phyloP scores from a whole-genome alignment of 2,888 invertebrate genomes.

The Cryptocephalus moraei region DNA sequence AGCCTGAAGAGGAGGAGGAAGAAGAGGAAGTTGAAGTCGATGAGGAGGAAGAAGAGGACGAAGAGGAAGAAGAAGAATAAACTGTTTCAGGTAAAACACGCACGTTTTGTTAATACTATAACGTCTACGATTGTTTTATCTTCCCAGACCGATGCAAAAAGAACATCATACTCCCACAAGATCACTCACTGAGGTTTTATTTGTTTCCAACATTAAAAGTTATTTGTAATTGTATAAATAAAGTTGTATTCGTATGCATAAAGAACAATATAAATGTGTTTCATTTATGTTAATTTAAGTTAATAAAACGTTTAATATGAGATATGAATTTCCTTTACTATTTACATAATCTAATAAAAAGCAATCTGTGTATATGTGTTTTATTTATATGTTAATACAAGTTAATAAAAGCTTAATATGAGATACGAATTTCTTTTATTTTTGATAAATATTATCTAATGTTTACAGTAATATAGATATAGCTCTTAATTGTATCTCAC shows the following conservation, averaged over 20 bases:
- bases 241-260: constrained; percentile 34
- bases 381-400: not conserved
- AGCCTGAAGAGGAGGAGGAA: constrained; percentile 66
- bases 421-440: constrained; percentile 1
- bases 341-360: not conserved
- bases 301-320: not conserved
- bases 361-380: too few species aligned
- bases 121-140: too few species aligned
- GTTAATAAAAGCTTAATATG: not conserved
- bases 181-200: too few species aligned
- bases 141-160: too few species aligned
- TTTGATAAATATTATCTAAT: too few species aligned
- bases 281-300: constrained; percentile 12
- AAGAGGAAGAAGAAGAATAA: constrained; percentile 51
- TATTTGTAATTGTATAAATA: constrained; percentile 19
- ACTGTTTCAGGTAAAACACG: too few species aligned
- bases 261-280: constrained; percentile 13
- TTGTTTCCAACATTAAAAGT: too few species aligned
- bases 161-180: too few species aligned
- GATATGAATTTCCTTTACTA: not conserved
- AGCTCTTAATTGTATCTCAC: not conserved
- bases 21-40: constrained; percentile 61
- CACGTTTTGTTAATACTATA: too few species aligned
- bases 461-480: not conserved
- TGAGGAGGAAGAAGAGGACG: constrained; percentile 67